A percentile compares a stretch with the other conserved stretches of the same genome.
Evolutionary conservation across 2,888 invertebrate species (phyloP).

Genomic region (Pristionchus mayeri): DNA sequence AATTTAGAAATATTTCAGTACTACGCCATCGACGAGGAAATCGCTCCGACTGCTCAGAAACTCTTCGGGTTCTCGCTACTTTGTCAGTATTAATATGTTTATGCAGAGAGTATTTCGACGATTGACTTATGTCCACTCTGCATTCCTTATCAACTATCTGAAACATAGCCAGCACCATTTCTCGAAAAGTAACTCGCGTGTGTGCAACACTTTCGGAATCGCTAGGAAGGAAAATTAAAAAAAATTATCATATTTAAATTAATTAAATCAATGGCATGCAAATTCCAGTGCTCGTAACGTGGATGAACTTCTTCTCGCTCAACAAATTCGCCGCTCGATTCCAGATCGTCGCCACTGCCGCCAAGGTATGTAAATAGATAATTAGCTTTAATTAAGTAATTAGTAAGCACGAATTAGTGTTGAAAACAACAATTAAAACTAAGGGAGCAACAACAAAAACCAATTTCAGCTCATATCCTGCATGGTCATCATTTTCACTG

Average conservation of each 20-base stretch:
- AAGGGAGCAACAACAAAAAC: no score
- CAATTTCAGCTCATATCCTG: conserved; percentile 57
- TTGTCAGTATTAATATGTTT: conserved; percentile 66
- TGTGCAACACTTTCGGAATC: no score
- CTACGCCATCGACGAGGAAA: conserved; percentile 69
- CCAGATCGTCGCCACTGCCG: conserved; percentile 74
- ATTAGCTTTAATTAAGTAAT: not conserved
- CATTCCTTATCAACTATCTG: no score
- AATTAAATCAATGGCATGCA: not conserved
- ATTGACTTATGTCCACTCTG: no score
- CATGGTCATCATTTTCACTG: conserved; percentile 72
- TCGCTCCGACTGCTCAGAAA: conserved; percentile 70
- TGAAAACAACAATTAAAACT: no score
- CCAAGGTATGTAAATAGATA: conserved; percentile 59
- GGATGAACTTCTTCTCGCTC: conserved; percentile 76
- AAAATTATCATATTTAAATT: not conserved
- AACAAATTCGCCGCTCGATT: conserved; percentile 72
- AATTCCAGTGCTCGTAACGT: conserved; percentile 71
- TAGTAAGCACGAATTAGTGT: not conserved
- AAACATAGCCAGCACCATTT: no score
- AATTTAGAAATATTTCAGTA: no score
- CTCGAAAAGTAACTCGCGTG: no score
- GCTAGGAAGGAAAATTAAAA: not conserved
- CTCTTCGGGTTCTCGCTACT: conserved; percentile 73
- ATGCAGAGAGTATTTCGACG: no score